Evolutionary conservation across 2,888 invertebrate species (phyloP), one percentile per base, ranked within the genome.

Genomic region (Lasioglossum figueresi): DNA sequence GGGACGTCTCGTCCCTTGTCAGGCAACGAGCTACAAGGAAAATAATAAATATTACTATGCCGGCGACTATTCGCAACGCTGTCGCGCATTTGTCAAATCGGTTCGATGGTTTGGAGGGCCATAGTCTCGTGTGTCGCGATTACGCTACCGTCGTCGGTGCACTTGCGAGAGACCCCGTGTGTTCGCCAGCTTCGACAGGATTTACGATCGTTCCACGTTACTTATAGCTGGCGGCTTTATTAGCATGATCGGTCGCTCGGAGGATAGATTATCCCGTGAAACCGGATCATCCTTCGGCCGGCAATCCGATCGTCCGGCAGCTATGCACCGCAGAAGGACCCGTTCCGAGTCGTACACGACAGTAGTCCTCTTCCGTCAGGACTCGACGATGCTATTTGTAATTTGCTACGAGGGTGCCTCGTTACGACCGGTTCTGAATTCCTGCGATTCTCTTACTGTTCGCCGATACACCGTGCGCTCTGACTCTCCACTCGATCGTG

Each of bases 181-280:
- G 83, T 86, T 88, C 82, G 75, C 84, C 76, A 77, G 76, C n/a
- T 73, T 72, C 56, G 84, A 52, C 45, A 85, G 79, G 90, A 90
- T 91, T 90, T 90, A 90, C 88, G 91, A 84, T 88, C 90, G 84
- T 83, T 87, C 85, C 83, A 84, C 72, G 84, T 89, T 89, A 87
- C 91, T 88, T 89, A 87, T 89, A 78, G 83, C 84, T 81, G 74
- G 79, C 84, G 84, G 90, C 85, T 87, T 85, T 87, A 91, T 91
- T 86, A 91, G 87, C 88, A 84, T 86, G 88, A 91, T 89, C 84
- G 86, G 88, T 81, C 77, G 70, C 81, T 75, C 70, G 73, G 82
- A 86, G 87, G 86, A 90, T 90, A 85, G 89, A 90, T 90, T 86
- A 83, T 82, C 77, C 74, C 79, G 78, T 66, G 85, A 74, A 89